These are phyloP conservation scores for Choristoneura fumiferana DNA, from an alignment of 1,140 invertebrate species.

Conservation along the genomic window DNA sequence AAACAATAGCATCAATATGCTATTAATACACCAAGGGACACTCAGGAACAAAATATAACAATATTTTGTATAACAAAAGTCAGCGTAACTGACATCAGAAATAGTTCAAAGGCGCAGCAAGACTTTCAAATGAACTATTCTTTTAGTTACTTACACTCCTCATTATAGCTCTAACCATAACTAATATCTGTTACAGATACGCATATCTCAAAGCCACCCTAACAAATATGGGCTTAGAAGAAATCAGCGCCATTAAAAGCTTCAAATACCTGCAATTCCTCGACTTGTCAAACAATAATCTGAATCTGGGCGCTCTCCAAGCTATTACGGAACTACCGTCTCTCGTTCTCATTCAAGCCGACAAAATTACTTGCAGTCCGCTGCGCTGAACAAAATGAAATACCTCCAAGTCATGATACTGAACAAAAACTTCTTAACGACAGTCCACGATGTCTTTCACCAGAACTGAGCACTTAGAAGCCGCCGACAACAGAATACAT, in stretches of 20 bases:
- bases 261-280: slow-evolving; percentile 79
- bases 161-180: slow-evolving; percentile 30
- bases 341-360: slow-evolving; percentile 75
- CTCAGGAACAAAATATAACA: too few species aligned
- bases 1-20: too few species aligned
- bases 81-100: too few species aligned
- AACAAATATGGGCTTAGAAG: slow-evolving; percentile 69
- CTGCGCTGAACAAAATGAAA: slow-evolving; percentile 67
- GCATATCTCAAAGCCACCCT: slow-evolving; percentile 66
- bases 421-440: slow-evolving; percentile 72
- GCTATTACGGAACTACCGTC: slow-evolving; percentile 70
- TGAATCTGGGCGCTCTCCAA: slow-evolving; percentile 71
- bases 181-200: slow-evolving; percentile 53
- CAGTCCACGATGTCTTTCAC: slow-evolving; percentile 75
- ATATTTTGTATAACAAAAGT: too few species aligned
- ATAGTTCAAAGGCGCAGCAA: too few species aligned
- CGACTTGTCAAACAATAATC: slow-evolving; percentile 75
- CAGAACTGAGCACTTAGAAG: slow-evolving; percentile 74
- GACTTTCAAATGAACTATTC: too few species aligned
- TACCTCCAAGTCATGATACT: slow-evolving; percentile 79
- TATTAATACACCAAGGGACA: too few species aligned
- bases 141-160: too few species aligned
- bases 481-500: slow-evolving; percentile 71
- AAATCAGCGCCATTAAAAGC: slow-evolving; percentile 65
- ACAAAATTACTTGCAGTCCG: slow-evolving; percentile 72